Evolutionary conservation across 2,113 vertebrate genomes (phyloP), one percentile per base, ranked within the genome.

Genomic region (Ctenodactylus gundi): DNA sequence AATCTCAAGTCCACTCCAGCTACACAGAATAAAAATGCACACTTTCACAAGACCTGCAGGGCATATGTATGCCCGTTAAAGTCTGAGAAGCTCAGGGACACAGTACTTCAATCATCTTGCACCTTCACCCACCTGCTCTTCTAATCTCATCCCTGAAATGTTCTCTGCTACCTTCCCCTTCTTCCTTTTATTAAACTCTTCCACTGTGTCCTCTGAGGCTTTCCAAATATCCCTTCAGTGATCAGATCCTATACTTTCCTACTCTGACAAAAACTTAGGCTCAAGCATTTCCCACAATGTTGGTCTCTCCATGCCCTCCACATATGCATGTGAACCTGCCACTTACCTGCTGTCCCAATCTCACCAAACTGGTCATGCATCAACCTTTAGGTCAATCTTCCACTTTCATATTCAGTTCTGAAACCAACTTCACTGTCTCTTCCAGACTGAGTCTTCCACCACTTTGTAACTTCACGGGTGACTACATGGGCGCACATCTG

Each of bases 21-120:
- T 2, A 39, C 5, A 0, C 0, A 13, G 39, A 65, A 41, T 4
- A 39, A 60, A 29, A 39, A 51, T 8, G 34, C 1, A 23, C 1
- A 11, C 36, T 70, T 75, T 51, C 0, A 20, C 34, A 25, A 14
- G 34, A 41, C 44, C 29, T 34, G 72, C 27, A 21, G n/a, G 27
- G 55, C 41, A 57, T 2, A 10, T 12, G 7, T 1, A 44, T 4
- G 67, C 23, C 23, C 29, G 18, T 39, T 29, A 29, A 85, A 57
- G 41, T 39, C 14, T 80, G 62, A 65, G 31, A 0, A 67, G 34
- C 64, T 23, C 11, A 10, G 27, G 49, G 3, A 70, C 82, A 34
- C 27, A 18, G 36, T 58, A 81, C 44, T 34, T 55, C 41, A 39
- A 7, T 46, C 36, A 41, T 31, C 46, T 34, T 64, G 41, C 18